Evolutionary conservation across 1,140 invertebrate genomes (phyloP), one percentile per base, ranked within the genome.

Genomic region (Tetraneura akinire): DNA sequence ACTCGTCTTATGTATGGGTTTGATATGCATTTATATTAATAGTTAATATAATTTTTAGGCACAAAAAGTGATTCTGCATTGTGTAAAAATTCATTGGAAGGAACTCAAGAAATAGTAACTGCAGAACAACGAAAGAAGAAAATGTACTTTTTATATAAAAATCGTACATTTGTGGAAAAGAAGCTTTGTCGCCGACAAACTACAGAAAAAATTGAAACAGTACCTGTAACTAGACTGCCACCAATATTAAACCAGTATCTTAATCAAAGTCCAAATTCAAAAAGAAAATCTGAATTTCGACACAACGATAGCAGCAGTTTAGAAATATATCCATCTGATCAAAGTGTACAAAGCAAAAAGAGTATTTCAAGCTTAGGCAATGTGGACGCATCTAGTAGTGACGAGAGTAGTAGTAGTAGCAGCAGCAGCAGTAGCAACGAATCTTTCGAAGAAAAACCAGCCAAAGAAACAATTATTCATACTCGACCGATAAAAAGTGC

Each of bases 111-210:
- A 57, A 60, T 21, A 1, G 26, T 42, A 16, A 57, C 37, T 18
- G 55, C 55, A 16, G 74, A 78, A 16, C 74, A 60, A n/a, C 55
- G 74, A 5, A 78, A 78, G 45, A 78, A 78, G 21, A 78, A 78
- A 78, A 78, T 78, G 74, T 78, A 78, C 21, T 78, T 78, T 62
- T 62, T 78, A 8, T 60, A 78, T 18, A 78, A 78, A 21, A 78
- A 78, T n/a, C 55, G 74, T 29, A 60, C 14, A n/a, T 78, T 78
- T 47, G 74, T 78, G 6, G 74, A 78, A 62, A 78, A 78, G 53
- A 78, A 78, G 18, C 21, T 78, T 18, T 78, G 55, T 26, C 74
- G 37, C 8, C 74, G 55, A 26, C 53, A 55, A 18, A 26, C 16
- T 3, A 60, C n/a, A 45, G 53, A 60, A 2, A 78, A 78, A 47